Base-by-base conservation (phyloP, 2,797 vertebrate genomes). In the Chaetophractus vellerosus region DNA sequence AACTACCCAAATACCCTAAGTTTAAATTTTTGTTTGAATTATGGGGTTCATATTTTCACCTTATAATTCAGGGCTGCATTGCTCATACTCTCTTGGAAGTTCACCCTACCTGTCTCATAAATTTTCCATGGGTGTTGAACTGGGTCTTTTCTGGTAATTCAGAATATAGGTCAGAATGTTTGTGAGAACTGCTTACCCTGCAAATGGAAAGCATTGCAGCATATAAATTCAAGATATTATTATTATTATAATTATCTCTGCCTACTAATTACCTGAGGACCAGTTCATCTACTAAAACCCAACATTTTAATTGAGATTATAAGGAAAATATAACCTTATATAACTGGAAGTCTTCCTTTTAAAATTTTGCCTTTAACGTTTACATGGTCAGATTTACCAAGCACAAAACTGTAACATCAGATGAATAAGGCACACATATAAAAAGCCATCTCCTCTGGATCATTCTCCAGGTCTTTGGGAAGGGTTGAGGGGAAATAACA, bases 111-210 rank as follows among this genome's bases (percentile, higher is more conserved):
- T 74, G 14, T 50, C 23, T 21, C 31, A n/a, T 28, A 45, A 52
- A 31, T 28, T 83, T 82, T 93, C 79, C 41, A n/a, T 95, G 86
- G 24, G 10, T 28, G 28, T 31, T 23, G 10, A 90, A 52, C 23
- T 31, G 15, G 4, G 16, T 48, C 36, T 93, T 72, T 33, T 69
- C 59, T 68, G 45, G 52, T 63, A 89, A 66, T 75, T 88, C 52
- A 74, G 68, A 94, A 93, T 96, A 81, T 75, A 93, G 94, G 96
- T 95, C 93, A 97, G 36, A 66, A 74, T 68, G 24, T 88, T 68
- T 94, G 82, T 82, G 74, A 92, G 80, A 88, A 38, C 41, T n/a
- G 14, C 31, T 87, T 19, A n/a, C 50, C 64, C 55, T 81, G 80
- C 19, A 83, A 75, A 69, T 23, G 41, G 21, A 52, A 93, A 90